Base-by-base conservation (phyloP, 92 coral and sea anemone species). In the Parazoanthus swiftii region DNA sequence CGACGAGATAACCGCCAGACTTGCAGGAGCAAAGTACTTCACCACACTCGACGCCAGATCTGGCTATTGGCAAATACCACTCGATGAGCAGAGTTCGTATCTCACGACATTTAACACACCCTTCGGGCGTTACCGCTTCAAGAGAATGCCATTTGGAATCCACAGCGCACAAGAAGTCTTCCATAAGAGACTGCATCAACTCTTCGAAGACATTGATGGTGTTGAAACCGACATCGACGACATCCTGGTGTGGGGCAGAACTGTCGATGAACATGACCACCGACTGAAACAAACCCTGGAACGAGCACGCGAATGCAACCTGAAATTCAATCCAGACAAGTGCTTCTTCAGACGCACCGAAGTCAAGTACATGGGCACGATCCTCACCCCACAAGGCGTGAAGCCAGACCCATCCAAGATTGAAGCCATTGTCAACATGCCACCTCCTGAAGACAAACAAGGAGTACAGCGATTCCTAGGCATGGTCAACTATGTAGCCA, bases 321-420 rank as follows among this genome's bases (percentile, higher is more conserved):
- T 89, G n/a, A 89, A 77, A 74, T 43, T 89, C 36, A 89, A 85
- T 46, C 89, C 79, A 58, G 91, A 68, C 63, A 91, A 85, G 66
- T 65, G 79, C 81, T n/a, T 48, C 54, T 76, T 88, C 54, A 6
- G 81, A 74, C 77, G 76, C 80, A 59, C 84, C 29, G 86, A 91
- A 83, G 88, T 91, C 5, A 42, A 70, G 81, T 91, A 85, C 91
- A 89, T 91, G 89, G 92, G 92, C 5, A 90, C 87, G 36, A 73
- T 63, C 29, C 82, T 88, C 54, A 85, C 94, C 20, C 70, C 68
- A 35, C 85, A 89, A 18, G 92, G 92, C 25, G 77, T 87, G 54
- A 23, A 72, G 71, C 88, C 79, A 10, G 92, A 91, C 86, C 90
- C 78, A 35, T 65, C 85, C 44, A 85, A 91, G 80, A 33, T 91